phyloP scores from a whole-genome alignment of 2,797 vertebrate species.

The Sciurus carolinensis region DNA sequence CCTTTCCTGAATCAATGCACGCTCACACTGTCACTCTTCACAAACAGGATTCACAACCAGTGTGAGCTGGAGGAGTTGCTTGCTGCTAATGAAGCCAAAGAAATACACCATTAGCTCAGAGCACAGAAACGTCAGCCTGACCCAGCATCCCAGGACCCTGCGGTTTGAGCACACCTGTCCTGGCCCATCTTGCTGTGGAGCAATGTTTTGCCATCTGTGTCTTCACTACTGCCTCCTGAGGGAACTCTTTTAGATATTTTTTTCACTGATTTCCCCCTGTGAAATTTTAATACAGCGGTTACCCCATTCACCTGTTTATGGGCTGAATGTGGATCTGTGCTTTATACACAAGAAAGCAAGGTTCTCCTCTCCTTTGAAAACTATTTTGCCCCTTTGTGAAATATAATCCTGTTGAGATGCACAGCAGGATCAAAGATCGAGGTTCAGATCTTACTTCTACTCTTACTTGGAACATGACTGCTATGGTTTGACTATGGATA shows the following conservation, averaged over 20 bases:
- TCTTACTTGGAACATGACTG: neutral
- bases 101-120: neutral
- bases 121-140: neutral
- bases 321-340: too few species aligned
- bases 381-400: neutral
- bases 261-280: too few species aligned
- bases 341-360: neutral
- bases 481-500: neutral
- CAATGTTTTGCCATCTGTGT: too few species aligned
- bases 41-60: neutral
- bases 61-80: too few species aligned
- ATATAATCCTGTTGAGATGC: neutral
- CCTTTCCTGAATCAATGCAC: neutral
- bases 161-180: too few species aligned
- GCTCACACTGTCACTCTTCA: neutral
- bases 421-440: neutral
- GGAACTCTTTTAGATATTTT: too few species aligned
- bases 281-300: too few species aligned
- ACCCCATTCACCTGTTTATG: too few species aligned
- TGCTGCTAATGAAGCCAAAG: neutral
- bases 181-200: too few species aligned
- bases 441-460: neutral
- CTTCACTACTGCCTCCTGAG: too few species aligned
- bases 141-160: neutral
- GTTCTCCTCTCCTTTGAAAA: neutral